These are phyloP conservation scores for Virgularia gustaviana DNA, from an alignment of 92 coral and sea anemone genomes.

Conservation along the genomic window DNA sequence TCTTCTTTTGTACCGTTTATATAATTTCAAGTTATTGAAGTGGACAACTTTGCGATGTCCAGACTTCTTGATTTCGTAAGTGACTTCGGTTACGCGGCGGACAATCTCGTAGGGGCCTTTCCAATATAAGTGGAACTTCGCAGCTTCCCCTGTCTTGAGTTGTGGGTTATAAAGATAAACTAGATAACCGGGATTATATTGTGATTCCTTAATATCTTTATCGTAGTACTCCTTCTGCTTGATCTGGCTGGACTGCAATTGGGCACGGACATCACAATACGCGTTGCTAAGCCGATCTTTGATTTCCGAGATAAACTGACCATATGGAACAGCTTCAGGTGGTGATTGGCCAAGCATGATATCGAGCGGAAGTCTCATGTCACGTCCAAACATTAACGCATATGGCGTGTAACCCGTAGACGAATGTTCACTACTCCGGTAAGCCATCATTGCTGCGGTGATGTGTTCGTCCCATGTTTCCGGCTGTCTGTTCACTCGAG, in stretches of 20 bases:
- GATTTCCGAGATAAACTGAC: not conserved
- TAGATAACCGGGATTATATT: not conserved
- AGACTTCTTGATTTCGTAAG: slow-evolving; percentile 12
- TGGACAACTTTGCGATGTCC: slow-evolving; percentile 27
- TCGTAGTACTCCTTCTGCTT: not conserved
- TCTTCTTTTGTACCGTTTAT: not conserved
- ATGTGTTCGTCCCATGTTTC: slow-evolving; percentile 28
- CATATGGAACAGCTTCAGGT: slow-evolving; percentile 9
- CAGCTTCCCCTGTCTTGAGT: not conserved
- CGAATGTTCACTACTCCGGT: slow-evolving; percentile 43
- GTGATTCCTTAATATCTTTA: not conserved
- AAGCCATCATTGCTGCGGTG: slow-evolving; percentile 46
- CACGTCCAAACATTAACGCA: slow-evolving; percentile 47
- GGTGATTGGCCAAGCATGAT: slow-evolving; percentile 32
- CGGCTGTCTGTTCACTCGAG: not conserved
- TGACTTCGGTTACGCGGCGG: slow-evolving; percentile 19
- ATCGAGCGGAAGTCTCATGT: slow-evolving; percentile 39
- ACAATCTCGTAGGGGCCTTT: slow-evolving; percentile 12
- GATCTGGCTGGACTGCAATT: not conserved
- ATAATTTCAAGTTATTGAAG: slow-evolving; percentile 40
- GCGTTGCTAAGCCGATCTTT: not conserved
- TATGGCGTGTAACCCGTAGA: slow-evolving; percentile 46
- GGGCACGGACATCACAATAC: not conserved
- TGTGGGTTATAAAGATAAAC: not conserved
- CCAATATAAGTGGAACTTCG: slow-evolving; percentile 28